Conservation (phyloP, 2,797 vertebrate species). For the Prunella strophiata region DNA sequence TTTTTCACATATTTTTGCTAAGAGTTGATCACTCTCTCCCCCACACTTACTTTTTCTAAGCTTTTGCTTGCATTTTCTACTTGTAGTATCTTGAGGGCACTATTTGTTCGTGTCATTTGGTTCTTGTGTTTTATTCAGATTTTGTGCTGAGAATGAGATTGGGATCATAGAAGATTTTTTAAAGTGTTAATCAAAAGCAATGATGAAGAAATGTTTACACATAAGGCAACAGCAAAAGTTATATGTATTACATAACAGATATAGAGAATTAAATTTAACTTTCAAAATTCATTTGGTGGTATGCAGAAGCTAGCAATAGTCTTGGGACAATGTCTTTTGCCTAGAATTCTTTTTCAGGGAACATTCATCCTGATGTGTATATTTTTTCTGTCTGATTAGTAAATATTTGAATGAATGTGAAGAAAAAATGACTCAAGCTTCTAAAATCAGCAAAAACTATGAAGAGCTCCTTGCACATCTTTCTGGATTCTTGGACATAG, state of each 20-base stretch:
- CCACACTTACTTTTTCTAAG: neutral
- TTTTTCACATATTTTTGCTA: neutral
- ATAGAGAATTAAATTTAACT: neutral
- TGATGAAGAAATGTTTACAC: neutral
- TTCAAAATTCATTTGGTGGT: neutral
- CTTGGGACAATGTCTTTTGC: neutral
- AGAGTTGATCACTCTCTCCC: neutral
- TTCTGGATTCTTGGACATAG: slow-evolving; percentile 63
- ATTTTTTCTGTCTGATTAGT: slow-evolving; percentile 46
- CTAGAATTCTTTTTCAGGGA: neutral
- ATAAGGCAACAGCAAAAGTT: neutral
- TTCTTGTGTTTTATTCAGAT: neutral
- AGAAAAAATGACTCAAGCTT: slow-evolving; percentile 69
- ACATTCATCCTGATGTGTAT: neutral
- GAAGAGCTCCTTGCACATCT: slow-evolving; percentile 76
- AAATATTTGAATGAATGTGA: slow-evolving; percentile 72
- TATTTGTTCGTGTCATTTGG: neutral
- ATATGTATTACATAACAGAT: neutral
- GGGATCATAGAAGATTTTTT: neutral
- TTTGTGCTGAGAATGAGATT: neutral
- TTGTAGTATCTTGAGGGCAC: neutral
- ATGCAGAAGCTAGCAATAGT: neutral
- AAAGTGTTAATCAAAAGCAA: neutral
- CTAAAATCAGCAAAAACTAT: slow-evolving; percentile 60
- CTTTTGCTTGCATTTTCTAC: neutral